Evolutionary conservation across 23 tunicate species (phyloP).

Genomic region (Halocynthia roretzi): DNA sequence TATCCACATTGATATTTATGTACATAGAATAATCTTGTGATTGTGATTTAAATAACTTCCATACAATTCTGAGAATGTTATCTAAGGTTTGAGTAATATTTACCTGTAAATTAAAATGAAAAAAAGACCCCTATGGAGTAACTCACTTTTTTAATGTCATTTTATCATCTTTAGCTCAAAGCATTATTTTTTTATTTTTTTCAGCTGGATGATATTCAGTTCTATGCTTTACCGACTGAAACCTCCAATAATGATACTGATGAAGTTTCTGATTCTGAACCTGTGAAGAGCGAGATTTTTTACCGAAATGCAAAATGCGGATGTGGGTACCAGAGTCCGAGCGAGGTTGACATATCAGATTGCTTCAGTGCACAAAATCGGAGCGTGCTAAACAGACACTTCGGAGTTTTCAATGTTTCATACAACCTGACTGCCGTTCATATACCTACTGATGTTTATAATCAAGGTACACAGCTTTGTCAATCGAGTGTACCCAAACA

Average conservation of each 20-base stretch:
- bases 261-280: not conserved
- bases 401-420: slow-evolving; percentile 22
- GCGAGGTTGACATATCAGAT: slow-evolving; percentile 3
- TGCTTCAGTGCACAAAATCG: slow-evolving; percentile 28
- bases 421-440: slow-evolving; percentile 44
- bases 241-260: slow-evolving; percentile 1
- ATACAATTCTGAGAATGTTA: too few relatives aligned
- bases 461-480: slow-evolving; percentile 33
- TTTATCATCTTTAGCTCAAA: not conserved
- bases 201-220: not conserved
- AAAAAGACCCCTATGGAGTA: too few relatives aligned
- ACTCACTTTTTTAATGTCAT: too few relatives aligned
- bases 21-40: too few relatives aligned
- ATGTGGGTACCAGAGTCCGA: slow-evolving; percentile 39
- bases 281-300: not conserved
- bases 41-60: too few relatives aligned
- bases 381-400: slow-evolving; percentile 15
- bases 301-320: slow-evolving; percentile 50
- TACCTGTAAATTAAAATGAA: too few relatives aligned
- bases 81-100: too few relatives aligned
- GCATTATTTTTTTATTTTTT: not conserved
- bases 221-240: not conserved
- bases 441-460: slow-evolving; percentile 61
- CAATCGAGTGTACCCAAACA: not conserved
- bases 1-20: too few relatives aligned